These are phyloP conservation scores for Hylaeus volcanicus DNA, from an alignment of 1,140 invertebrate species.

Conservation along the genomic window DNA sequence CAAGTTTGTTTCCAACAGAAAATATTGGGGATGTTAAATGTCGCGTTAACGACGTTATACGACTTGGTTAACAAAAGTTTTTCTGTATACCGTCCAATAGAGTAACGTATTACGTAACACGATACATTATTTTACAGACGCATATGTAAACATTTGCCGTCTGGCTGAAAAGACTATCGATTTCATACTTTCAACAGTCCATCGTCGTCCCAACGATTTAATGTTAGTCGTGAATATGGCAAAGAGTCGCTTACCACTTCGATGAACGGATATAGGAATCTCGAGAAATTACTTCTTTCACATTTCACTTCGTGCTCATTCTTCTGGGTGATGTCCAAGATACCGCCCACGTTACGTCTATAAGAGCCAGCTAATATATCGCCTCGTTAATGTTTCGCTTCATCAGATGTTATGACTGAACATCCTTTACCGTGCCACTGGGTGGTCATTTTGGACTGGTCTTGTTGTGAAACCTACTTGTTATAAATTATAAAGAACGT, in stretches of 20 bases:
- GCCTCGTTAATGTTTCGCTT: constrained; percentile 79
- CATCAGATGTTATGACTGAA: constrained; percentile 78
- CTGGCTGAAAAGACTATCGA: constrained; percentile 16
- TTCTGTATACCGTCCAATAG: not conserved
- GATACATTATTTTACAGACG: not conserved
- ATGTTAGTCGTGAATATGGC: constrained; percentile 33
- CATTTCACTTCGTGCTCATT: constrained; percentile 68
- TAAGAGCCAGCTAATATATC: constrained; percentile 75
- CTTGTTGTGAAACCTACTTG: constrained; percentile 74
- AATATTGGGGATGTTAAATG: too few relatives aligned
- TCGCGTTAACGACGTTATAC: too few relatives aligned
- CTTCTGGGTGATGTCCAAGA: constrained; percentile 75
- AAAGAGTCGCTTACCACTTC: constrained; percentile 46
- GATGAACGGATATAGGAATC: constrained; percentile 53
- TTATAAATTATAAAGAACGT: constrained; percentile 74
- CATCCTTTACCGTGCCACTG: constrained; percentile 78
- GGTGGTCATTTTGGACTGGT: constrained; percentile 77
- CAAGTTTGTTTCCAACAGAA: too few relatives aligned
- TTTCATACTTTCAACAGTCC: constrained; percentile 34
- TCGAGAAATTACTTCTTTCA: constrained; percentile 68
- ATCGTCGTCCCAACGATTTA: constrained; percentile 16
- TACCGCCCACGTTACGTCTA: constrained; percentile 66
- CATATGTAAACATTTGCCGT: constrained; percentile 2
- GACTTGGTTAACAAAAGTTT: too few relatives aligned
- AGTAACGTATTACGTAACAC: not conserved